phyloP scores from a whole-genome alignment of 2,113 vertebrate genomes.

The Triplophysa rosa region DNA sequence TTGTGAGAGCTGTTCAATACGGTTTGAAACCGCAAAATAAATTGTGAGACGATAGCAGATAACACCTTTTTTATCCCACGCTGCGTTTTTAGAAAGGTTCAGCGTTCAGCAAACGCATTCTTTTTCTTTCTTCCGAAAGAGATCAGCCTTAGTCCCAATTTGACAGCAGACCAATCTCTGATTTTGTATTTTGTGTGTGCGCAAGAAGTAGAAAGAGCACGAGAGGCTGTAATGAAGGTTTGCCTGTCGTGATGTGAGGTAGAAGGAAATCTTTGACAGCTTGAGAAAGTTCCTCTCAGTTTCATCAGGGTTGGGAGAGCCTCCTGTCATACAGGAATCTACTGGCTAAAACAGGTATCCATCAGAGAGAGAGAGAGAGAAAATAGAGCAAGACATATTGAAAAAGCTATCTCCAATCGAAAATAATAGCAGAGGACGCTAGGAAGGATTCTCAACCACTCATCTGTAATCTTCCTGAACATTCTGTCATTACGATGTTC shows the following conservation, averaged over 20 bases:
- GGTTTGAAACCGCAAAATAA: neutral
- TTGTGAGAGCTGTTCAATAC: neutral
- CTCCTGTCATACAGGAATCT: constrained; percentile 56
- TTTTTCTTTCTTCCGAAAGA: constrained; percentile 5
- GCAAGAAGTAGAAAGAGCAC: neutral
- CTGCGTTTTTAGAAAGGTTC: constrained; percentile 1
- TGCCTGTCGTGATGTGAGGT: constrained; percentile 49
- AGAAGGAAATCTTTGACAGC: constrained; percentile 56
- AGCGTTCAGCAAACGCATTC: neutral
- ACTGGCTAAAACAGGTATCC: constrained; percentile 52
- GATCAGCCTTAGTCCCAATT: constrained; percentile 6
- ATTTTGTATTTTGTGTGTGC: neutral
- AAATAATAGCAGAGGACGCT: neutral
- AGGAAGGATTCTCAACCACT: neutral
- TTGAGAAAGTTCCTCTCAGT: constrained; percentile 49
- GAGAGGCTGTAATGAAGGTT: constrained; percentile 19
- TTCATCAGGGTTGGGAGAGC: constrained; percentile 62
- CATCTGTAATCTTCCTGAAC: neutral
- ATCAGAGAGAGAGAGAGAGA: constrained; percentile 32
- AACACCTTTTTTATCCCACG: constrained; percentile 10
- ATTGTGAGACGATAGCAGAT: neutral
- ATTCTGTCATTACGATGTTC: neutral
- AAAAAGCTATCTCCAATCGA: constrained; percentile 5
- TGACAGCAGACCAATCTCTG: constrained; percentile 30
- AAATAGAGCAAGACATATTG: neutral